A percentile compares a stretch with the other conserved stretches of the same genome.
Evolutionary conservation across 2,113 vertebrate species (phyloP).

Genomic region (Bothrops jararaca): DNA sequence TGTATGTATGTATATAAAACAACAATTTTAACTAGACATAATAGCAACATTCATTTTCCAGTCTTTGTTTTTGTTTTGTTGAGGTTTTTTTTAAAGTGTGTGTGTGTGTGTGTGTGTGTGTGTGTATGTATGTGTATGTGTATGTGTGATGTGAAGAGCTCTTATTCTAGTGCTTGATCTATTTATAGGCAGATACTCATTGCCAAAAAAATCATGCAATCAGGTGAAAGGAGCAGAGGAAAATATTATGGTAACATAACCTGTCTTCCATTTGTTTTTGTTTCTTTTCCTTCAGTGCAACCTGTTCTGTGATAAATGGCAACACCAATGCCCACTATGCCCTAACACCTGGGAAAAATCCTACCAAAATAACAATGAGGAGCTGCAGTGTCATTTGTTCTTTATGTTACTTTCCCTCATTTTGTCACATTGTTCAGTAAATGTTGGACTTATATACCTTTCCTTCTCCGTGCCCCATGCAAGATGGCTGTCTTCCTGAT

Average conservation of each 20-base stretch:
- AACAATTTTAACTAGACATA: neutral
- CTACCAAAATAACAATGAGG: conserved; percentile 76
- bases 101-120: neutral
- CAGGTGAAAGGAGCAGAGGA: conserved; percentile 57
- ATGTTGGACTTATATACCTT: conserved; percentile 72
- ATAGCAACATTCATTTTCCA: neutral
- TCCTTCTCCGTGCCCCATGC: conserved; percentile 9
- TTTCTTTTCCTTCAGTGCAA: conserved; percentile 36
- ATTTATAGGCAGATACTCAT: conserved; percentile 29
- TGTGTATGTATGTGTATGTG: neutral
- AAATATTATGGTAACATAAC: conserved; percentile 48
- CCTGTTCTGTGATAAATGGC: conserved; percentile 69
- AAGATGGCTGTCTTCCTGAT: conserved; percentile 60
- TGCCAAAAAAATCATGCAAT: conserved; percentile 60
- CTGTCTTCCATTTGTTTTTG: conserved; percentile 17
- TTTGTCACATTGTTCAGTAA: conserved; percentile 70
- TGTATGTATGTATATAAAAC: neutral
- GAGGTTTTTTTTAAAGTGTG: neutral
- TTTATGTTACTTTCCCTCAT: conserved; percentile 75
- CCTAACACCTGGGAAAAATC: conserved; percentile 79
- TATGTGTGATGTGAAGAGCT: conserved; percentile 11
- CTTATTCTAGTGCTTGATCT: neutral
- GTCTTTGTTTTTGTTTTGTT: neutral
- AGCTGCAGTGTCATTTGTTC: conserved; percentile 72
- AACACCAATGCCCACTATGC: conserved; percentile 68